Evolutionary conservation across 92 coral and sea anemone species (phyloP).

Genomic region (Pocillopora meandrina): DNA sequence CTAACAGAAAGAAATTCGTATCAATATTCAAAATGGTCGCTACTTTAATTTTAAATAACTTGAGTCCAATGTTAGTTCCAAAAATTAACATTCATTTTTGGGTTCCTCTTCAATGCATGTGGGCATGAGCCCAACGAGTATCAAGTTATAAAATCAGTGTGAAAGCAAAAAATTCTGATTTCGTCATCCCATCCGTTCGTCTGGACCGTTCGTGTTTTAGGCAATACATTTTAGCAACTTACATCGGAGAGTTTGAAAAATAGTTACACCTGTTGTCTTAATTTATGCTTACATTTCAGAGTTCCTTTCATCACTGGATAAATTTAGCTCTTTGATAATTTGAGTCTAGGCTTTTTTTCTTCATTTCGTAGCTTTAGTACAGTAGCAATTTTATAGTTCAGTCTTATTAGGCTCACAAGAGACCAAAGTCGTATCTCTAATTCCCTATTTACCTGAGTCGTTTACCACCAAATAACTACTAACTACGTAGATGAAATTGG

Average conservation of each 20-base stretch:
- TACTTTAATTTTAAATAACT: slow-evolving; percentile 13
- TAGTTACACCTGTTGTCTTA: not conserved
- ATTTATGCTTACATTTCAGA: not conserved
- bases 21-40: not conserved
- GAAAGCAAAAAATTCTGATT: not conserved
- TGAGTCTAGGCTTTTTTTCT: not conserved
- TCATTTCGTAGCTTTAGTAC: not conserved
- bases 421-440: no score
- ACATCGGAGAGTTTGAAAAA: not conserved
- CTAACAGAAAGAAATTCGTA: not conserved
- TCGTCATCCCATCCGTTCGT: not conserved
- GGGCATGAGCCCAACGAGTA: no score
- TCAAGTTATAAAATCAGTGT: no score
- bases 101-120: not conserved
- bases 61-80: not conserved
- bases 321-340: not conserved
- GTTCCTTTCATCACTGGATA: not conserved
- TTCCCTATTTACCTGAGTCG: no score
- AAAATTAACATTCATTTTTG: not conserved
- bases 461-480: no score
- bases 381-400: no score
- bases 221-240: not conserved
- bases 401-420: no score
- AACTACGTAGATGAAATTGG: no score
- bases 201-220: not conserved